phyloP scores from a whole-genome alignment of 2,888 invertebrate genomes.

The Ashinkailepas kermadecensis region DNA sequence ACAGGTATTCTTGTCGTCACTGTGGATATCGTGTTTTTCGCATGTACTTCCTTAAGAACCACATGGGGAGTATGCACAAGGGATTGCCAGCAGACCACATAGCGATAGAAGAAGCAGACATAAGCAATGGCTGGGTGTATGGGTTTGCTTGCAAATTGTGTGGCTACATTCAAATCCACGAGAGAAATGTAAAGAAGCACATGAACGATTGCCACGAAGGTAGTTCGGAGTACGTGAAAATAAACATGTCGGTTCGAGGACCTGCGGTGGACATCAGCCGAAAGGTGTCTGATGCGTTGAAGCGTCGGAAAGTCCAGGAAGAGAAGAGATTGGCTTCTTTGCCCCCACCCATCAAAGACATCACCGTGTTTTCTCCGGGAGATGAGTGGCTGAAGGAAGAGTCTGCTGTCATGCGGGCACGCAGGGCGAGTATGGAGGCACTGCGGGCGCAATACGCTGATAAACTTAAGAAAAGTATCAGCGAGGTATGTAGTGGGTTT shows the following conservation, averaged over 20 bases:
- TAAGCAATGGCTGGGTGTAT: constrained; percentile 34
- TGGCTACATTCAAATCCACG: constrained; percentile 61
- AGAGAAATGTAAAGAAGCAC: constrained; percentile 56
- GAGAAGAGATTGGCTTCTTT: background rate
- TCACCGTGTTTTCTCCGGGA: background rate
- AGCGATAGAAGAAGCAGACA: background rate
- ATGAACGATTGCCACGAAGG: constrained; percentile 49
- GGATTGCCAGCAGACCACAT: constrained; percentile 21
- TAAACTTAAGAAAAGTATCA: background rate
- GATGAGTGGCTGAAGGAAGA: background rate
- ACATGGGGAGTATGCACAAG: constrained; percentile 31
- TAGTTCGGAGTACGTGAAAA: constrained; percentile 46
- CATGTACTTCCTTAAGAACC: constrained; percentile 30
- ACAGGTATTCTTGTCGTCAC: constrained; percentile 55
- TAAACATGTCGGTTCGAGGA: constrained; percentile 38
- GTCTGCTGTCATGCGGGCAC: background rate
- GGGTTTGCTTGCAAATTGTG: constrained; percentile 64
- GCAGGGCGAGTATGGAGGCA: background rate
- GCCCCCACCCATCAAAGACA: background rate
- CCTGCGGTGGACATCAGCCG: background rate
- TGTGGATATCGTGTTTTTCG: constrained; percentile 44
- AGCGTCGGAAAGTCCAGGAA: background rate
- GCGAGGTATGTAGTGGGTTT: background rate
- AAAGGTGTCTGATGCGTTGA: background rate
- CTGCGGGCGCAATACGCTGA: background rate